Evolutionary conservation across 2,113 vertebrate species (phyloP), one percentile per base, ranked within the genome.

Genomic region (Prietella phreatophila): DNA sequence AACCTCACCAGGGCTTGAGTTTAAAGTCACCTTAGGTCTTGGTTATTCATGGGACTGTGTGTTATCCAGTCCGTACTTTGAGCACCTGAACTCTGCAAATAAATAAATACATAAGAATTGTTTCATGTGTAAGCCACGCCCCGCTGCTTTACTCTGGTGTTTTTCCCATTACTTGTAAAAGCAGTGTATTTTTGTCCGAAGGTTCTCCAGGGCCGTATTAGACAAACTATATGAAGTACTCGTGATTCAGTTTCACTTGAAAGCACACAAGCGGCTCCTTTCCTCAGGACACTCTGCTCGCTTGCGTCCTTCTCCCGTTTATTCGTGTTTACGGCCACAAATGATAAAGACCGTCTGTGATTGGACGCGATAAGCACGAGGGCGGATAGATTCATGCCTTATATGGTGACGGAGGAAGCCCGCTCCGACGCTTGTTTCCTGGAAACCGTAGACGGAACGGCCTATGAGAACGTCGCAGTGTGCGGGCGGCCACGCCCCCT

Each of bases 291-390:
- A 0, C 4, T 82, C 78, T 84, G 42, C 85, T 67, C 36, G 65
- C n/a, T 61, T 60, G 56, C 39, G 69, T 83, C 56, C 89, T 61
- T 82, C 69, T 90, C 85, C 63, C 83, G 30, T 42, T 86, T 89
- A 73, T 90, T 84, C 91, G 85, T 91, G 89, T 91, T 92, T 91
- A 91, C 87, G 89, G 89, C 87, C 85, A 78, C 79, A 30, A 80
- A 90, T 86, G 85, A 81, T 65, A 89, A 88, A 85, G 63, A 8
- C 60, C n/a, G 30, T 11, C 73, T 86, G 53, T 91, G 91, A 92
- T 92, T 92, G 92, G 92, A 17, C 50, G n/a, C 58, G 22, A 55
- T 42, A 30, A 61, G 71, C 87, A 56, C 69, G 67, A 87, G 85
- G 89, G 88, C 83, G 89, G 83, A 89, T 56, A 87, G 85, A 42